A percentile compares a stretch with the other conserved stretches of the same genome.
These are phyloP conservation scores for Saccopteryx leptura DNA, from an alignment of 2,113 vertebrate species.

Conservation along the genomic window DNA sequence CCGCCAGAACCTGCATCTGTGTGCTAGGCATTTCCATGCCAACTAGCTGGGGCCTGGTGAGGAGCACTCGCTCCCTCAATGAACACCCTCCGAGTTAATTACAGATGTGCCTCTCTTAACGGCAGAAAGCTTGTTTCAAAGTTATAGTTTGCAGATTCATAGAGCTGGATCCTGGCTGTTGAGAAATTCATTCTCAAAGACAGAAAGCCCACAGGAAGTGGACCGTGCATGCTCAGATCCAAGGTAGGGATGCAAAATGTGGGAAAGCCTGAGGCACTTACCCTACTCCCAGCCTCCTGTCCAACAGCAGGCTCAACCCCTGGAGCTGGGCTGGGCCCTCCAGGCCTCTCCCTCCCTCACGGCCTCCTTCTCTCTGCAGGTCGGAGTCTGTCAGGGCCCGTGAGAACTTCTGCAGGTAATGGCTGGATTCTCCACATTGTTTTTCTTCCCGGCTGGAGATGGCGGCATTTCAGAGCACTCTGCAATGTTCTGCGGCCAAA, in stretches of 20 bases:
- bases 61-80: constrained; percentile 23
- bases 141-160: not conserved
- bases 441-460: not conserved
- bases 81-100: not conserved
- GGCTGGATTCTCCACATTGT: not conserved
- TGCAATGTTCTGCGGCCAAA: not conserved
- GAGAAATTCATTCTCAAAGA: not conserved
- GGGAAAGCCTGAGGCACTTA: fast-evolving
- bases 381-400: fast-evolving
- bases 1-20: constrained; percentile 49
- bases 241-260: fast-evolving
- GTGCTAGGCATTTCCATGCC: constrained; percentile 32
- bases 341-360: not conserved
- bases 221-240: fast-evolving
- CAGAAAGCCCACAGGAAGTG: not conserved
- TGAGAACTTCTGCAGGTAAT: not conserved
- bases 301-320: fast-evolving
- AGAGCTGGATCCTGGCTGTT: not conserved
- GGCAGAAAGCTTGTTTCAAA: not conserved
- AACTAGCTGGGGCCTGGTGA: constrained; percentile 41
- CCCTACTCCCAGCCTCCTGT: not conserved
- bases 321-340: not conserved
- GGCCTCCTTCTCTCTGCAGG: not conserved
- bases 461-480: not conserved
- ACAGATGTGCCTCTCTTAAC: not conserved